These are phyloP conservation scores for Tricholaema leucomelas DNA, from an alignment of 2,113 vertebrate genomes.

Conservation along the genomic window DNA sequence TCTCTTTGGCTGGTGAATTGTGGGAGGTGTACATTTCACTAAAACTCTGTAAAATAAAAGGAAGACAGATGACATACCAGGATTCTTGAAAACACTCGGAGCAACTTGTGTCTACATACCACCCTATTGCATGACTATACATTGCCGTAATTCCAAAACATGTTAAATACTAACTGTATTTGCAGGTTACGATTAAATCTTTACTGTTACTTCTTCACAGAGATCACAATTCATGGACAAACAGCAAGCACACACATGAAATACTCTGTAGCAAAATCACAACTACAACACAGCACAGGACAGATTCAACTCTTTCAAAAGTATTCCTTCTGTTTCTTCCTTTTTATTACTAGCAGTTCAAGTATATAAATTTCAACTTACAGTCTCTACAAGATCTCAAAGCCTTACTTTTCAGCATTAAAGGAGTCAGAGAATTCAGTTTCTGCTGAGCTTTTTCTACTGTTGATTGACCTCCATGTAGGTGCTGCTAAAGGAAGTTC, in stretches of 20 bases:
- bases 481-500: slow-evolving; percentile 70
- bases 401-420: slow-evolving; percentile 77
- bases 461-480: slow-evolving; percentile 73
- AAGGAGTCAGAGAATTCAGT: slow-evolving; percentile 64
- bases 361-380: background rate
- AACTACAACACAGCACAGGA: background rate
- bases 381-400: background rate
- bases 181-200: background rate
- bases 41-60: slow-evolving; percentile 57
- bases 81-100: background rate
- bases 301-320: background rate
- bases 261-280: background rate
- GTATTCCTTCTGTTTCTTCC: background rate
- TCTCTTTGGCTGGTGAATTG: slow-evolving; percentile 65
- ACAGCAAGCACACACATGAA: background rate
- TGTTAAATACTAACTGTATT: background rate
- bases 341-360: background rate
- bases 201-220: background rate
- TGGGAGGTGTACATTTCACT: slow-evolving; percentile 61
- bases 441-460: slow-evolving; percentile 70
- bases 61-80: background rate
- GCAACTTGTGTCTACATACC: fast-evolving
- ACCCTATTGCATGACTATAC: background rate
- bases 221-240: background rate
- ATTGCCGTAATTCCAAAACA: background rate